Evolutionary conservation across 2,888 invertebrate genomes (phyloP), one percentile per base, ranked within the genome.

Genomic region (Altica lythri): DNA sequence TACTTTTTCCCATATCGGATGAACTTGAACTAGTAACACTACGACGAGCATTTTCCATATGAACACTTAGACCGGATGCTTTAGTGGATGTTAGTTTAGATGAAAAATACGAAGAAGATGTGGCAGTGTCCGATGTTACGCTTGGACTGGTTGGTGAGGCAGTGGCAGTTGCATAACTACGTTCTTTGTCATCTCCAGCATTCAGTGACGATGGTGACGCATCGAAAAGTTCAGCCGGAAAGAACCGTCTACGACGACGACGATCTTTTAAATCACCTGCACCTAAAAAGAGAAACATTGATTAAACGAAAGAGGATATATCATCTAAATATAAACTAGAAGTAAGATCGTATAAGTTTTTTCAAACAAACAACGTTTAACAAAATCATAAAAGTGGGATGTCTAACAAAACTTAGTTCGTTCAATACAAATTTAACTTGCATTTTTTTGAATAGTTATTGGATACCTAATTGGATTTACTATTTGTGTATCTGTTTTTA

Each of bases 11-110:
- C 63, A 68, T 66, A 51, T 71, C 71, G n/a, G 68, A 63, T 54
- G 61, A 64, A 9, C 68, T 55, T n/a, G 69, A 61, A n/a, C n/a
- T n/a, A 12, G 68, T 61, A 12, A 72, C 67, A 17, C 73, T 70
- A 48, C 68, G 68, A 5, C 76, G 67, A n/a, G 76, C 76, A 51
- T 77, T 76, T 59, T 75, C 75, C 77, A 76, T 77, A 56, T 77
- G 76, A 40, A 75, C 61, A 44, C 75, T 73, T 40, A 76, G 63
- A 56, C 75, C 74, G 14, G 75, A 73, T 60, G 68, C 70, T 53
- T 63, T 67, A 32, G 67, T n/a, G n/a, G n/a, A 59, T 17, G 54
- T 58, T 8, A 18, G 10, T 54, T 46, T 43, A 6, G 54, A 10
- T 38, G 59, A 30, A 8, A 58, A 49, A 30, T 60, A 52, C 18